Base-by-base conservation (phyloP, 2,888 invertebrate genomes). In the Microctonus brassicae region DNA sequence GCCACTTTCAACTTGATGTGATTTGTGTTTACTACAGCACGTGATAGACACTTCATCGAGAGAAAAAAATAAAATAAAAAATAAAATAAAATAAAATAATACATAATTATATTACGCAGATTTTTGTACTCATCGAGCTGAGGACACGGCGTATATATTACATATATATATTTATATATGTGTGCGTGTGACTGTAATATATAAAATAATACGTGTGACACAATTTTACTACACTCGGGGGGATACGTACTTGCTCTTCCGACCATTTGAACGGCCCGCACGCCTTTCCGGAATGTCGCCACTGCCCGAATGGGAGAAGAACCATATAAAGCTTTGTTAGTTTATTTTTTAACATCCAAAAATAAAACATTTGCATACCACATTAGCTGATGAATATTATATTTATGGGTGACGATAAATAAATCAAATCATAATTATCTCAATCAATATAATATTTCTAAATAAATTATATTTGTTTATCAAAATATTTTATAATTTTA, bases 261-360 rank as follows among this genome's bases (percentile, higher is more conserved):
- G 90, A 96, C 96, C 94, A 97, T 95, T 93, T 97, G 97, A 91
- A 98, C 96, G 91, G 98, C 98, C 90, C 98, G 95, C 90, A 98
- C 98, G 92, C 98, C 98, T 92, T 98, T 98, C 94, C 98, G 96
- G 95, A 99, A 99, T 90, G 98, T 96, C 89, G 98, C 97, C 96
- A 98, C 98, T 98, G 93, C 89, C 89, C 89, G 86, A 82, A 84
- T 88, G 89, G 88, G 89, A 88, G 88, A 83, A 89, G 88, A 89
- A 89, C 88, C 87, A 86, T 83, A 86, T 84, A 47, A 47, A 47
- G 47, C 17, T 47, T 84, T 86, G 88, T 89, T 89, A 89, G 88
- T 89, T 47, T 2, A 17, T 17, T 47, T 20, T 47, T 85, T 87
- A 80, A 83, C 80, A 79, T 77, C 68, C 66, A 77, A 72, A 75